A percentile compares a stretch with the other conserved stretches of the same genome.
These are phyloP conservation scores for Dysidea cf. avara DNA, from an alignment of 37 sponge, comb jelly and placozoan genomes.

Conservation along the genomic window DNA sequence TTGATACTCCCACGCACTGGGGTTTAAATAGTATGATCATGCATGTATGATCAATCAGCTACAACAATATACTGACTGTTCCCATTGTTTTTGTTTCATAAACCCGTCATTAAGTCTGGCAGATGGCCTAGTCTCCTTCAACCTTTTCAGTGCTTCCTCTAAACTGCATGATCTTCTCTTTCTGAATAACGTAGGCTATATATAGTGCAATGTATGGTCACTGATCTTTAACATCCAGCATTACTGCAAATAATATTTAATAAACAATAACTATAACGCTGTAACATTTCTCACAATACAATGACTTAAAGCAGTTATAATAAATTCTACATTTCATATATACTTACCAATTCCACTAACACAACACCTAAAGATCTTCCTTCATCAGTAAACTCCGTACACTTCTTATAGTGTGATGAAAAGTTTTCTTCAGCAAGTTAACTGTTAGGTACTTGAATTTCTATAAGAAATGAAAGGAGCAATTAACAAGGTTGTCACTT, in stretches of 20 bases:
- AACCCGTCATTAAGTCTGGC: conserved; percentile 62
- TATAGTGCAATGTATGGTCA: conserved; percentile 60
- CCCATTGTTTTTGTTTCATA: conserved; percentile 45
- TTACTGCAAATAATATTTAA: conserved; percentile 49
- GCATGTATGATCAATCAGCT: too few species aligned
- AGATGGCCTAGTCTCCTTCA: conserved; percentile 57
- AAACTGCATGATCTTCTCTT: conserved; percentile 36
- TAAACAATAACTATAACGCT: too few species aligned
- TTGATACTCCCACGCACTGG: too few species aligned
- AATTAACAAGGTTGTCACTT: not conserved
- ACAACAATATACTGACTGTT: too few species aligned
- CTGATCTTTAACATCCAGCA: conserved; percentile 72
- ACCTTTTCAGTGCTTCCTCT: conserved; percentile 26
- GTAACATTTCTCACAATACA: conserved; percentile 32
- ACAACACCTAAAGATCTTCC: conserved; percentile 34
- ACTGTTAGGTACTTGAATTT: conserved; percentile 47
- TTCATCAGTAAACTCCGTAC: conserved; percentile 59
- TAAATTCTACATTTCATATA: too few species aligned
- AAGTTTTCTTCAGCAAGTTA: conserved; percentile 50
- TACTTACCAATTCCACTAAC: too few species aligned
- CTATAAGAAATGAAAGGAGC: not conserved
- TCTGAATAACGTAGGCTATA: conserved; percentile 71
- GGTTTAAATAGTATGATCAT: too few species aligned
- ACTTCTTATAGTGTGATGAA: conserved; percentile 35
- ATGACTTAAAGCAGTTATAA: too few species aligned